Evolutionary conservation across 2,888 invertebrate genomes (phyloP).

Genomic region (Oxystoma pomonae): DNA sequence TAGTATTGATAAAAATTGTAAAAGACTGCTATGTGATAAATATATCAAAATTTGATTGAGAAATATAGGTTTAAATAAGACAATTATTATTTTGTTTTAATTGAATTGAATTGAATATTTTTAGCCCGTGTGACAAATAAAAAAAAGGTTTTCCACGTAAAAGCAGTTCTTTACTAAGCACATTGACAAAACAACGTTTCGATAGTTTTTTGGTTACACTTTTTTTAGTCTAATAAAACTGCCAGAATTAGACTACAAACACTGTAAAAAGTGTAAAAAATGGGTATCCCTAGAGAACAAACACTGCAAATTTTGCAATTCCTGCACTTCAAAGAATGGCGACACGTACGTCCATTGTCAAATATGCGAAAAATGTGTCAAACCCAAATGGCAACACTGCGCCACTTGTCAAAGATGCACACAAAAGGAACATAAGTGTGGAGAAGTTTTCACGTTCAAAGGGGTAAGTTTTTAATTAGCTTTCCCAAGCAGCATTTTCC

Average conservation of each 20-base stretch:
- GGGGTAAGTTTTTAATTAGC: too few relatives aligned
- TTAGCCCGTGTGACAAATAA: too few relatives aligned
- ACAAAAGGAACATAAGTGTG: constrained; percentile 53
- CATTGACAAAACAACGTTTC: too few relatives aligned
- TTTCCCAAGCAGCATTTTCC: too few relatives aligned
- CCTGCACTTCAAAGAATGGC: constrained; percentile 73
- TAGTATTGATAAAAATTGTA: too few relatives aligned
- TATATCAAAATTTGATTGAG: too few relatives aligned
- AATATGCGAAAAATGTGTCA: constrained; percentile 70
- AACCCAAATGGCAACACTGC: constrained; percentile 81
- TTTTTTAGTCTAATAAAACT: constrained; percentile 37
- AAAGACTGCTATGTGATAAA: too few relatives aligned
- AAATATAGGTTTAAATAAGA: too few relatives aligned
- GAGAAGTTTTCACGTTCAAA: constrained; percentile 34
- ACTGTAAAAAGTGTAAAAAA: constrained; percentile 66
- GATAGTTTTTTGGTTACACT: not conserved
- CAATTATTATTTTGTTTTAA: too few relatives aligned
- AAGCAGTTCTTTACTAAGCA: too few relatives aligned
- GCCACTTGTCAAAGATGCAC: constrained; percentile 64
- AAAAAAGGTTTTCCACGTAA: too few relatives aligned
- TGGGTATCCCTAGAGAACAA: constrained; percentile 65
- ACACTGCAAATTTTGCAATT: constrained; percentile 72
- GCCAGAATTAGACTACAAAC: constrained; percentile 61
- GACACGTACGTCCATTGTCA: constrained; percentile 65
- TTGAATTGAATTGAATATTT: too few relatives aligned